These are phyloP conservation scores for Thomomys bottae DNA, from an alignment of 2,113 vertebrate species.

Conservation along the genomic window DNA sequence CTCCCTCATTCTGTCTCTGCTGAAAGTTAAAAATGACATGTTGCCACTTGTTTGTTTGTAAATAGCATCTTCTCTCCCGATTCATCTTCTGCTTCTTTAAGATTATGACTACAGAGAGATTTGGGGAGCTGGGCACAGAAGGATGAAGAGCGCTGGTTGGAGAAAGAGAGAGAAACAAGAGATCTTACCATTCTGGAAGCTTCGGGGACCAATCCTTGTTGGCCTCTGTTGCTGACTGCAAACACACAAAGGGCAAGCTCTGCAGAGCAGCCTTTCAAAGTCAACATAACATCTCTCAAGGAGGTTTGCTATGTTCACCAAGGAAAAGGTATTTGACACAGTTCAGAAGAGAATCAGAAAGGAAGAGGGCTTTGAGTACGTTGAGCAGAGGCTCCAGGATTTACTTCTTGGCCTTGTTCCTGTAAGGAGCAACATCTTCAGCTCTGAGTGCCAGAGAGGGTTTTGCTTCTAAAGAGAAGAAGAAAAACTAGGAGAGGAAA, in stretches of 20 bases:
- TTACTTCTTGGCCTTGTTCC: slow-evolving; percentile 29
- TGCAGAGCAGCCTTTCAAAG: background rate
- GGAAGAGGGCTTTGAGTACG: background rate
- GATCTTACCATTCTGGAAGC: background rate
- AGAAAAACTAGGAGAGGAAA: slow-evolving; percentile 66
- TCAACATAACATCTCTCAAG: background rate
- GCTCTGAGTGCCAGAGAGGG: slow-evolving; percentile 55
- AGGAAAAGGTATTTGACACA: slow-evolving; percentile 31
- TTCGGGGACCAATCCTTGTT: background rate
- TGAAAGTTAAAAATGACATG: background rate
- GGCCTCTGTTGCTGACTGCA: background rate
- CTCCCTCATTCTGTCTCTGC: background rate
- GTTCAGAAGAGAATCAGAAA: slow-evolving; percentile 16
- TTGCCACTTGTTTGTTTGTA: background rate
- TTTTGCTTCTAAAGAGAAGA: slow-evolving; percentile 64
- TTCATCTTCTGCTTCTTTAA: background rate
- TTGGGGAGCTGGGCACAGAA: background rate
- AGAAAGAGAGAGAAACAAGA: background rate
- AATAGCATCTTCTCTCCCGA: background rate
- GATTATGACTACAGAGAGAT: background rate
- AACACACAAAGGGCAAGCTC: background rate
- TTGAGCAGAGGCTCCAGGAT: background rate
- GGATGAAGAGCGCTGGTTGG: background rate
- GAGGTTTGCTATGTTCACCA: background rate
- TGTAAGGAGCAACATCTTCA: slow-evolving; percentile 41